phyloP scores from a whole-genome alignment of 2,888 invertebrate genomes.

The Ferrisia virgata region DNA sequence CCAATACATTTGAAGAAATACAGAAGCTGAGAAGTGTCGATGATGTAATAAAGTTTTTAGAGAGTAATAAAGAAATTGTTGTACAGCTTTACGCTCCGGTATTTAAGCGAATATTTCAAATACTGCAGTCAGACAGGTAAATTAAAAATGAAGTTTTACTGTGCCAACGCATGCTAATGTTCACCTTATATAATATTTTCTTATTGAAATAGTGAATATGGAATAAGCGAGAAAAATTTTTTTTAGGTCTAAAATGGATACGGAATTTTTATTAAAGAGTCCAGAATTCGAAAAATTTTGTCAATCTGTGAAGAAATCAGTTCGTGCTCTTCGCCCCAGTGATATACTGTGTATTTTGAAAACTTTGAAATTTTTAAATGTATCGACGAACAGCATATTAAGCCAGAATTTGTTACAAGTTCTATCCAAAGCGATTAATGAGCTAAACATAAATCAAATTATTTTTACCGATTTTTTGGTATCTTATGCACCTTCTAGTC shows the following conservation, averaged over 20 bases:
- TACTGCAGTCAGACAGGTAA: neutral
- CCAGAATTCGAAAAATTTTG: conserved; percentile 62
- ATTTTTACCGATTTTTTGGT: conserved; percentile 64
- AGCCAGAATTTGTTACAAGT: conserved; percentile 64
- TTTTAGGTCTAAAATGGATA: conserved; percentile 53
- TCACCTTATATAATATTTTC: too few relatives aligned
- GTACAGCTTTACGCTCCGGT: neutral
- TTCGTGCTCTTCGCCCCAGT: conserved; percentile 57
- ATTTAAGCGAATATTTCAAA: neutral
- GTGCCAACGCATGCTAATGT: too few relatives aligned
- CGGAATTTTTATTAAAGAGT: conserved; percentile 57
- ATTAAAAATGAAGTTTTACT: neutral
- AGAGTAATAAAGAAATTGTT: neutral
- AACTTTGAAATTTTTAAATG: conserved; percentile 59
- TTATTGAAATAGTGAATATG: neutral
- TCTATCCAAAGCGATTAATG: conserved; percentile 62
- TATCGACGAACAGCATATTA: conserved; percentile 60
- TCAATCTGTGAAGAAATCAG: conserved; percentile 58
- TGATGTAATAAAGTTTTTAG: neutral
- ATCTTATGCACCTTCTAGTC: conserved; percentile 56
- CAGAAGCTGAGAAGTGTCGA: neutral
- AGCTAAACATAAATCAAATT: conserved; percentile 61
- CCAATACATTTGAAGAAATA: neutral
- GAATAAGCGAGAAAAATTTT: conserved; percentile 7
- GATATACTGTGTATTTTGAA: conserved; percentile 63